Conservation (phyloP, 2,797 vertebrate species). For the Diplodus sargus region DNA sequence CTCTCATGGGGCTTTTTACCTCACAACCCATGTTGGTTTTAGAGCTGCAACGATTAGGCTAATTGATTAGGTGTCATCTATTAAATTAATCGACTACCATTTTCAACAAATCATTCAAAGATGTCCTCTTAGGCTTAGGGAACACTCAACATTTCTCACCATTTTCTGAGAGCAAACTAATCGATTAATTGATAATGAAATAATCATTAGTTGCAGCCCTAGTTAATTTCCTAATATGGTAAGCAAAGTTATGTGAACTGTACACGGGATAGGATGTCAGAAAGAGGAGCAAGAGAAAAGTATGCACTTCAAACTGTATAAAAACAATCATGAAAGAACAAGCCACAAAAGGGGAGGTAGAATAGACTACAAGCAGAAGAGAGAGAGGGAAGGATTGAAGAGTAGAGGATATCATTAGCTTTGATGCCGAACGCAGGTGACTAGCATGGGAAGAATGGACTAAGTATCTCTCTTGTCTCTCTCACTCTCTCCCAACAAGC, state of each 20-base stretch:
- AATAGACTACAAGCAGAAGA: slow-evolving; percentile 34
- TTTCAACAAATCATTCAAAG: too few species aligned
- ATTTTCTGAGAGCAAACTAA: too few species aligned
- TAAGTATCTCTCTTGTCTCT: slow-evolving; percentile 50
- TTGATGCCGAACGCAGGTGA: slow-evolving; percentile 77
- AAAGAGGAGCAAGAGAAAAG: not conserved
- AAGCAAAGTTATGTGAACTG: slow-evolving; percentile 8
- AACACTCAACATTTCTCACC: too few species aligned
- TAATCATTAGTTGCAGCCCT: too few species aligned
- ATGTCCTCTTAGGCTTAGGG: too few species aligned
- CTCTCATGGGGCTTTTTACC: slow-evolving; percentile 2
- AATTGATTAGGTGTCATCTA: too few species aligned
- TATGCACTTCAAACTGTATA: slow-evolving; percentile 25
- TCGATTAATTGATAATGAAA: too few species aligned
- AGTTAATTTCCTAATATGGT: slow-evolving; percentile 29
- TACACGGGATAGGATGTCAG: slow-evolving; percentile 7
- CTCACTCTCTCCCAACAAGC: slow-evolving; percentile 55
- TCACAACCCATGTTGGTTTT: not conserved
- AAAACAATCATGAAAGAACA: slow-evolving; percentile 35
- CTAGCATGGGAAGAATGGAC: slow-evolving; percentile 72
- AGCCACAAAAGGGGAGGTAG: slow-evolving; percentile 25
- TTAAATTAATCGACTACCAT: too few species aligned
- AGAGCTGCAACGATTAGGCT: too few species aligned
- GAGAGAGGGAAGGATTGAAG: slow-evolving; percentile 37
- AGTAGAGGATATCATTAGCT: slow-evolving; percentile 73